These are phyloP conservation scores for Onychorhynchus coronatus DNA, from an alignment of 2,113 vertebrate species.

Conservation along the genomic window DNA sequence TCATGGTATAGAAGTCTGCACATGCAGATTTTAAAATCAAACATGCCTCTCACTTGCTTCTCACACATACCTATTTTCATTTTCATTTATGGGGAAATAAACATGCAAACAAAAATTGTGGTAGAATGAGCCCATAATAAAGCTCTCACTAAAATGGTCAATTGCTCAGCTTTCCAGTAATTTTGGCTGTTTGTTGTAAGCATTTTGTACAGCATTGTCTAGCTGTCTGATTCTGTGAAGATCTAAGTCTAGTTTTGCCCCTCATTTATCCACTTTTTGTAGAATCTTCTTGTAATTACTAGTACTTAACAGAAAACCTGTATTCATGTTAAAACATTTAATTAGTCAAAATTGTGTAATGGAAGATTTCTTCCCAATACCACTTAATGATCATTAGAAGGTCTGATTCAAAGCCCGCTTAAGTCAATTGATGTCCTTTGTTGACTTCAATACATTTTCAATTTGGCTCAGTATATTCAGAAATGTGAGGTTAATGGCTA, in stretches of 20 bases:
- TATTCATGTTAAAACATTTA: conserved; percentile 18
- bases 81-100: conserved; percentile 5
- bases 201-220: neutral
- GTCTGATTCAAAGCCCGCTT: conserved; percentile 15
- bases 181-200: conserved; percentile 8
- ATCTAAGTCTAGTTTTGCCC: neutral
- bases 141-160: neutral
- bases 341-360: conserved; percentile 32
- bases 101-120: neutral
- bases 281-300: conserved; percentile 17
- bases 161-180: neutral
- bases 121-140: neutral
- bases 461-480: neutral
- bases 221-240: neutral
- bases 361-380: conserved; percentile 19
- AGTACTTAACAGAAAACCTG: conserved; percentile 24
- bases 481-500: neutral
- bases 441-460: neutral
- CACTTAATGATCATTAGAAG: conserved; percentile 45
- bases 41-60: neutral
- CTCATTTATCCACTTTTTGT: neutral
- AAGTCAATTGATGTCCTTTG: conserved; percentile 24
- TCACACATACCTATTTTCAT: neutral
- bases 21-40: neutral
- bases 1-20: neutral